Percentiles rank a stretch among this genome's conserved stretches.
Conservation (phyloP, 2,797 vertebrate genomes). For the Neosilurus hyrtlii region DNA sequence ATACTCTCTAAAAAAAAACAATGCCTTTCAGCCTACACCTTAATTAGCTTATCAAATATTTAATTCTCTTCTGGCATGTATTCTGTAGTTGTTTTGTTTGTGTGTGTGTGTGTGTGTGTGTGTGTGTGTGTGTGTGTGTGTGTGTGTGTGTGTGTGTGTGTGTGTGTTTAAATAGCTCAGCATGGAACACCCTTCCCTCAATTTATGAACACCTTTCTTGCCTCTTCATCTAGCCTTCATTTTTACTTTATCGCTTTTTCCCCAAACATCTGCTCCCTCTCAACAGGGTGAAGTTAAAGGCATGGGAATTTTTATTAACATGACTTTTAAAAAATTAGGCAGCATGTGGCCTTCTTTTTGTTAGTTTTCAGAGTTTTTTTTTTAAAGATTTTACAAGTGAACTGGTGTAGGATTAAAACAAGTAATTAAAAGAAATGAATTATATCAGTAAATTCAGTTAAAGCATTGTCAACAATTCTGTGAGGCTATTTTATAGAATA, state of each 20-base stretch:
- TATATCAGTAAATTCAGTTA: not conserved
- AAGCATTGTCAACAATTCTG: not conserved
- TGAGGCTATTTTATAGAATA: not conserved
- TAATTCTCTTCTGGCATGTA: constrained; percentile 54
- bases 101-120: not conserved
- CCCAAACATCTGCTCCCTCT: constrained; percentile 11
- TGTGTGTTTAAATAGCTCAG: constrained; percentile 36
- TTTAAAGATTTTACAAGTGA: not conserved
- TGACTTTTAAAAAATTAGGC: not conserved
- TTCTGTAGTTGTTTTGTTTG: constrained; percentile 32
- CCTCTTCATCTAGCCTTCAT: constrained; percentile 26
- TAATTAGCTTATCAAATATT: constrained; percentile 59
- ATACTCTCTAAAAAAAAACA: constrained; percentile 2
- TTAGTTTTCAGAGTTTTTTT: not conserved
- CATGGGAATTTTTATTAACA: not conserved
- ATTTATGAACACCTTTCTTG: constrained; percentile 60
- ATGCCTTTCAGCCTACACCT: constrained; percentile 43
- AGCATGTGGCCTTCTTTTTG: not conserved
- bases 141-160: not conserved
- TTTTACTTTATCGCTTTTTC: constrained; percentile 21
- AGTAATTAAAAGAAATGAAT: not conserved
- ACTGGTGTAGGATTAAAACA: not conserved
- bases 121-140: not conserved
- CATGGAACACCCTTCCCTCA: constrained; percentile 54
- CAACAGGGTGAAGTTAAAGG: constrained; percentile 3